phyloP scores from a whole-genome alignment of 53 echinoderm and acorn worm genomes.

The Mesocentrotus franciscanus region DNA sequence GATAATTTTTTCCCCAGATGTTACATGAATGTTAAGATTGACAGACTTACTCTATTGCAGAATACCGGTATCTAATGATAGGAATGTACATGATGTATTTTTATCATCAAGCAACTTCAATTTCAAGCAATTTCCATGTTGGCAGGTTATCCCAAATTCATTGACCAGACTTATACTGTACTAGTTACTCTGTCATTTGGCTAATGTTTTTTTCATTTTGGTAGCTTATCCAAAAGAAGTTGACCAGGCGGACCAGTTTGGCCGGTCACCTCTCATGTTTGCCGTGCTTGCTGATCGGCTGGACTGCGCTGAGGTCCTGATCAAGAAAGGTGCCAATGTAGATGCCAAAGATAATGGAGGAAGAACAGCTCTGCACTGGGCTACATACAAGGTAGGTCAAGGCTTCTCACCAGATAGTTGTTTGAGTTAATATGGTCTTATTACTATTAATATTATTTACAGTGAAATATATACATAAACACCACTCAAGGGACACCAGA shows the following conservation, averaged over 20 bases:
- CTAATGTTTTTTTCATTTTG: neutral
- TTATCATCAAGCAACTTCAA: too few species aligned
- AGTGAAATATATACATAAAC: neutral
- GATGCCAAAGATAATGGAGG: slow-evolving; percentile 85
- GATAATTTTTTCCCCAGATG: too few species aligned
- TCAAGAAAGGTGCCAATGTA: slow-evolving; percentile 94
- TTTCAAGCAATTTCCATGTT: too few species aligned
- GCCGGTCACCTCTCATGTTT: slow-evolving; percentile 90
- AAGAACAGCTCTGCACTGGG: slow-evolving; percentile 97
- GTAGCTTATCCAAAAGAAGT: slow-evolving; percentile 74
- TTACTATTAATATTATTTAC: too few species aligned
- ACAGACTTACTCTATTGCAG: too few species aligned
- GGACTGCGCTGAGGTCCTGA: slow-evolving; percentile 90
- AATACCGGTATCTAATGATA: too few species aligned
- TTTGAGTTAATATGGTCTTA: too few species aligned
- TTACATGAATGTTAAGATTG: too few species aligned
- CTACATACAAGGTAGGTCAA: slow-evolving; percentile 87
- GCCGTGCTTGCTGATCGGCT: slow-evolving; percentile 90
- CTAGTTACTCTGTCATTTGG: neutral
- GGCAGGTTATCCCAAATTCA: too few species aligned
- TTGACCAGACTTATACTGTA: too few species aligned
- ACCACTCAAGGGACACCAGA: neutral
- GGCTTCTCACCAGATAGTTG: neutral
- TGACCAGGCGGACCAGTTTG: slow-evolving; percentile 89
- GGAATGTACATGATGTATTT: too few species aligned